These are phyloP conservation scores for Melanchra persicariae DNA, from an alignment of 2,888 invertebrate genomes.

Conservation along the genomic window DNA sequence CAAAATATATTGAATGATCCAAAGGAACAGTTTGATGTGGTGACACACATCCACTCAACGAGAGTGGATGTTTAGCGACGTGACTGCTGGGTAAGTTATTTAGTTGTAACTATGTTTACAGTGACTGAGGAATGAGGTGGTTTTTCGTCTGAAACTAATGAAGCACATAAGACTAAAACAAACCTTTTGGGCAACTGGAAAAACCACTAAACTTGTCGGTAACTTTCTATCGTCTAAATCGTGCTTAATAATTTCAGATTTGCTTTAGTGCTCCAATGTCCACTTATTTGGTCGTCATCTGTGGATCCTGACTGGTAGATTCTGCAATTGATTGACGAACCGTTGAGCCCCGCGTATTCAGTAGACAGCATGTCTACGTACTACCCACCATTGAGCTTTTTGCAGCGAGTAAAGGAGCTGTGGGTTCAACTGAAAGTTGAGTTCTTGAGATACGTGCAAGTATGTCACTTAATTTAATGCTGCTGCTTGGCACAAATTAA, in stretches of 20 bases:
- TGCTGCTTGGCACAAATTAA: neutral
- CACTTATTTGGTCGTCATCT: slow-evolving; percentile 74
- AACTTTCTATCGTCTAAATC: neutral
- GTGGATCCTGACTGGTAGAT: slow-evolving; percentile 75
- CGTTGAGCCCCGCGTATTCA: slow-evolving; percentile 75
- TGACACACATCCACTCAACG: no score
- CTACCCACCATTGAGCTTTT: slow-evolving; percentile 75
- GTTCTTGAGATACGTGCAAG: slow-evolving; percentile 59
- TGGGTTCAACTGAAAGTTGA: slow-evolving; percentile 53
- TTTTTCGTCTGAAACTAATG: neutral
- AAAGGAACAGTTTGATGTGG: slow-evolving; percentile 71
- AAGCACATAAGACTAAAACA: neutral
- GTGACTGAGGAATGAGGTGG: neutral
- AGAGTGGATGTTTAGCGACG: slow-evolving; percentile 75
- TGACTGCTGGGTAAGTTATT: slow-evolving; percentile 68
- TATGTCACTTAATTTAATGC: slow-evolving; percentile 4
- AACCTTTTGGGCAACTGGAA: neutral
- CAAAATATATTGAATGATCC: slow-evolving; percentile 69
- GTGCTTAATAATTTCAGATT: slow-evolving; percentile 67
- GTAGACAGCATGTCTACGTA: slow-evolving; percentile 61
- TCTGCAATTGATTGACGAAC: slow-evolving; percentile 73
- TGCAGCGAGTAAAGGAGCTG: slow-evolving; percentile 71
- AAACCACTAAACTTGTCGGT: no score
- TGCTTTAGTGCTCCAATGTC: slow-evolving; percentile 72
- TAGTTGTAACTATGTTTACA: neutral